Base-by-base conservation (phyloP, 2,113 vertebrate genomes). In the human region DNA sequence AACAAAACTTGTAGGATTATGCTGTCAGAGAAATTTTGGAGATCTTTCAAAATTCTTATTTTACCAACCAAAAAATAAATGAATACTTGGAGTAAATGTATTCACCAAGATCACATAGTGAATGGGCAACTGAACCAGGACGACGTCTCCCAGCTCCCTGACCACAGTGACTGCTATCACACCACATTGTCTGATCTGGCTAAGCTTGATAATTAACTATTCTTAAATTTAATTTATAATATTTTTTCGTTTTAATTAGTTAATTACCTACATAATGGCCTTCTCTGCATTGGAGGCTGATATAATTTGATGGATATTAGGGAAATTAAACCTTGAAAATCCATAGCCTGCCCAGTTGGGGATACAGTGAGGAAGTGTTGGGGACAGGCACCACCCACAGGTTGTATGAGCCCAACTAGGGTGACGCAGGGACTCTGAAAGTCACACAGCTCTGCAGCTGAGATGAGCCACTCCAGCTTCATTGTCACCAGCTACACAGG, bases 361-460 rank as follows among this genome's bases (percentile, higher is more conserved):
- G 8, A 5, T 16, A 13, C 12, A 35, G 7, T 20, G 8, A 4
- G 20, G 30, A 52, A 45, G 14, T n/a, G 1, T 7, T 22, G 55
- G 11, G 30, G 43, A 61, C 1, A 20, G 43, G 23, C 23, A 52
- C 61, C 27, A 64, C 61, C 12, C 27, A 2, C 14, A 64, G 27
- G 12, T 64, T 64, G 27, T 32, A 30, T 32, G 61, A 32, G 61
- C 12, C 32, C 7, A 16, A 68, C 30, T 1, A 12, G 12, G 20
- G 10, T 8, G 8, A 30, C 14, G 5, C 8, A 6, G 79, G 20
- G 68, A 30, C 81, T 6, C 22, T 8, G 0, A 17, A 9, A 38
- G 8, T 16, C 3, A 23, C 1, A 0, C 0, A 4, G 17, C 8
- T 32, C 61, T 45, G 6, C 0, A 1, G 30, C 10, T n/a, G 52